These are phyloP conservation scores for Amiota minor DNA, from an alignment of 2,888 invertebrate species.

Conservation along the genomic window DNA sequence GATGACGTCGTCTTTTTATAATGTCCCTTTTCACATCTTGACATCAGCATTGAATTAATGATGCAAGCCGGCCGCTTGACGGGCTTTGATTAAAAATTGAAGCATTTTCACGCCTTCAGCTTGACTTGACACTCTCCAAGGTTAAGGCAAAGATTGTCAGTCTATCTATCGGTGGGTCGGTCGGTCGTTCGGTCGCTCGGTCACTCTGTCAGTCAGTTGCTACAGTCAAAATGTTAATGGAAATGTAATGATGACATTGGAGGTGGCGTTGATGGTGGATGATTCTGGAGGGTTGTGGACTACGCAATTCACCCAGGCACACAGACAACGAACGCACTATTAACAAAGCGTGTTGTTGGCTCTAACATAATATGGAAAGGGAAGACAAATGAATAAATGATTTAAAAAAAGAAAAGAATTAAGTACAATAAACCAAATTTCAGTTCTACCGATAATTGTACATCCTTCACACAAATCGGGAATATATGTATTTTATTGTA, in stretches of 20 bases:
- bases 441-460: no score
- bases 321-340: background rate
- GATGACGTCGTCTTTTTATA: background rate
- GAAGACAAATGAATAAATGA: constrained; percentile 51
- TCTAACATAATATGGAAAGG: background rate
- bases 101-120: constrained; percentile 52
- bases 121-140: constrained; percentile 49
- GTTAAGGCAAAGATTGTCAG: background rate
- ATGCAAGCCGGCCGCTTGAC: constrained; percentile 39
- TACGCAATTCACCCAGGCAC: background rate
- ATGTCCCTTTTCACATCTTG: constrained; percentile 19
- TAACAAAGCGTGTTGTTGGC: background rate
- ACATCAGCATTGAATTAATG: constrained; percentile 18
- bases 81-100: constrained; percentile 56
- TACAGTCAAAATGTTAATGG: constrained; percentile 4
- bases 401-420: constrained; percentile 27
- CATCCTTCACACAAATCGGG: no score
- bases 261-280: constrained; percentile 33
- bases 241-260: background rate
- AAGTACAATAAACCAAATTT: background rate
- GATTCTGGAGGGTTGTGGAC: constrained; percentile 43
- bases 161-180: background rate
- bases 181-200: background rate
- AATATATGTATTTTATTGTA: no score
- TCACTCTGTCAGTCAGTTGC: background rate